These are phyloP conservation scores for Grammomys surdaster DNA, from an alignment of 2,113 vertebrate species.

Conservation along the genomic window DNA sequence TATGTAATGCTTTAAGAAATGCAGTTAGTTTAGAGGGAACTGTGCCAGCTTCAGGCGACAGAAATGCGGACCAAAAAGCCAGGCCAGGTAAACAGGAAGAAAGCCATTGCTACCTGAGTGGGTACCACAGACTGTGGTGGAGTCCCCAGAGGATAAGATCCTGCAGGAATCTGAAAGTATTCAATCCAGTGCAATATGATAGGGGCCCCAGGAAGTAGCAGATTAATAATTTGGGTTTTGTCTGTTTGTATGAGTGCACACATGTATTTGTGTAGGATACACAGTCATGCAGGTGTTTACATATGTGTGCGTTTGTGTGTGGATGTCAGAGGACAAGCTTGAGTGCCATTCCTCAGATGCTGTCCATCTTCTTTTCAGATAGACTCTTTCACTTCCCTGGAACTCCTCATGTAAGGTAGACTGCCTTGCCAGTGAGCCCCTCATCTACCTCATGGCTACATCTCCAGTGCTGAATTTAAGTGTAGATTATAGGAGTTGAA, in stretches of 20 bases:
- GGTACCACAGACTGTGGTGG: neutral
- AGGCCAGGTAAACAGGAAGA: neutral
- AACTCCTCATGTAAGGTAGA: neutral
- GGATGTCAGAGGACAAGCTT: neutral
- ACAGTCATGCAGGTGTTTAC: neutral
- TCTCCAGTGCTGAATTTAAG: neutral
- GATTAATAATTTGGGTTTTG: neutral
- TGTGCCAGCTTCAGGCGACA: neutral
- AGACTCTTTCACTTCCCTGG: neutral
- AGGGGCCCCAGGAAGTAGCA: fast-evolving
- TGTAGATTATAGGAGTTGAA: neutral
- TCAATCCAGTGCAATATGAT: fast-evolving
- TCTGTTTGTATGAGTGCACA: neutral
- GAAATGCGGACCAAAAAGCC: neutral
- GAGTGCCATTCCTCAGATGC: too few species aligned
- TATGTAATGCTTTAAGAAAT: neutral
- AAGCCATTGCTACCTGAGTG: neutral
- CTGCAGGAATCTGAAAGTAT: neutral
- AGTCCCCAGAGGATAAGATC: neutral
- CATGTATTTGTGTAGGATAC: neutral
- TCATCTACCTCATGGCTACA: neutral
- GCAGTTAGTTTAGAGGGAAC: neutral
- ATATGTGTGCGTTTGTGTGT: neutral
- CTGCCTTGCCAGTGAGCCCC: neutral
- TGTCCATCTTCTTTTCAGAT: neutral